A percentile compares a stretch with the other conserved stretches of the same genome.
phyloP scores from a whole-genome alignment of 2,797 vertebrate species.

The Squalus acanthias region DNA sequence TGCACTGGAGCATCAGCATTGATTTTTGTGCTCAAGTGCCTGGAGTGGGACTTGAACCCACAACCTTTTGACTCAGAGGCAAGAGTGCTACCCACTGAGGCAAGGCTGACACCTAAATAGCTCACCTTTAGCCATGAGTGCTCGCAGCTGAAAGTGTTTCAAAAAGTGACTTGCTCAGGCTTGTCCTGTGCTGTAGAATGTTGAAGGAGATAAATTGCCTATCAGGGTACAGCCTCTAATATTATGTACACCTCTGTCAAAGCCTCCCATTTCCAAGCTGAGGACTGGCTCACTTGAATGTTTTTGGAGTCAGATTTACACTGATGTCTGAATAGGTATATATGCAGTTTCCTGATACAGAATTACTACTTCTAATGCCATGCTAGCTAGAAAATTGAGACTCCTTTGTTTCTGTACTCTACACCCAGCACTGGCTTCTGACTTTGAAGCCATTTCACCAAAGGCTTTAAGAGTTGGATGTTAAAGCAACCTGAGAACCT shows the following conservation, averaged over 20 bases:
- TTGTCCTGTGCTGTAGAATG: neutral
- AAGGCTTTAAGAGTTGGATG: neutral
- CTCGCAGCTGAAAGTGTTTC: too few relatives aligned
- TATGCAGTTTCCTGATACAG: too few relatives aligned
- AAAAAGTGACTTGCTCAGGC: neutral
- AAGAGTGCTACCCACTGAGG: neutral
- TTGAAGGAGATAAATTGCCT: neutral
- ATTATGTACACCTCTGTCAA: too few relatives aligned
- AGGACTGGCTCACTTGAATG: too few relatives aligned
- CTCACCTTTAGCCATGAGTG: neutral
- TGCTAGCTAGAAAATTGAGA: too few relatives aligned
- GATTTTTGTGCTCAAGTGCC: neutral
- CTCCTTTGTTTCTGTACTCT: too few relatives aligned
- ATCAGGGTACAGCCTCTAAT: neutral
- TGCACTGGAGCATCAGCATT: neutral
- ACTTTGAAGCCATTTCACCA: neutral
- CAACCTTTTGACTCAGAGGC: neutral
- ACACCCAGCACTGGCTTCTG: neutral
- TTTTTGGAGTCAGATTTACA: too few relatives aligned
- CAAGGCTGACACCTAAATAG: neutral
- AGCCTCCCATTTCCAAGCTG: too few relatives aligned
- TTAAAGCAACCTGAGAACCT: neutral
- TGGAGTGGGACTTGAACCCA: neutral
- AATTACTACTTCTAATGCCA: too few relatives aligned
- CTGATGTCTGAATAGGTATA: too few relatives aligned